These are phyloP conservation scores for Ardeotis arabs DNA, from an alignment of 2,113 vertebrate genomes.

Conservation along the genomic window DNA sequence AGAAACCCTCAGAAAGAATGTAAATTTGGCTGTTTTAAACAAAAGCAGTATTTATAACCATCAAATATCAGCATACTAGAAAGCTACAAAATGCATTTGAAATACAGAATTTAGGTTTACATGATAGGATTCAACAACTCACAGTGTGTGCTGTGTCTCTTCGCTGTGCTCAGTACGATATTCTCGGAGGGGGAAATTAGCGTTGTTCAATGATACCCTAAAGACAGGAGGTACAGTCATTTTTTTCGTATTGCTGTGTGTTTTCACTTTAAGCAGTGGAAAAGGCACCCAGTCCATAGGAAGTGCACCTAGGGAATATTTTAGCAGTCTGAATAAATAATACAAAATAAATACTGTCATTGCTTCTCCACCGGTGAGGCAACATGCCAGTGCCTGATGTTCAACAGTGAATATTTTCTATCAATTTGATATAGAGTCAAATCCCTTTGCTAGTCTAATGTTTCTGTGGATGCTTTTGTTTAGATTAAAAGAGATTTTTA, in stretches of 20 bases:
- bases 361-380: background rate
- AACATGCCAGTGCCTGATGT: background rate
- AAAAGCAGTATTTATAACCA: background rate
- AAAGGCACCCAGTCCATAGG: background rate
- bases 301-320: conserved; percentile 12
- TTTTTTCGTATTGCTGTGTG: background rate
- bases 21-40: background rate
- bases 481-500: background rate
- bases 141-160: background rate
- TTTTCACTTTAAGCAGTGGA: background rate
- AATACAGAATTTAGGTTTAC: background rate
- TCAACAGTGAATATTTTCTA: background rate
- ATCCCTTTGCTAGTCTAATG: background rate
- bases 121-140: background rate
- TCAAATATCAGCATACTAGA: background rate
- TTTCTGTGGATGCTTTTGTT: background rate
- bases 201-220: background rate
- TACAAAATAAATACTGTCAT: conserved; percentile 7
- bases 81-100: background rate
- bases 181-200: background rate
- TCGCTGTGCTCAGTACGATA: background rate
- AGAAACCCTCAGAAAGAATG: background rate
- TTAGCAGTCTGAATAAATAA: conserved; percentile 21
- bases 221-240: background rate
- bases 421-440: background rate